A percentile compares a stretch with the other conserved stretches of the same genome.
Conservation (phyloP, 1,140 invertebrate species). For the Drosophila bifasciata region DNA sequence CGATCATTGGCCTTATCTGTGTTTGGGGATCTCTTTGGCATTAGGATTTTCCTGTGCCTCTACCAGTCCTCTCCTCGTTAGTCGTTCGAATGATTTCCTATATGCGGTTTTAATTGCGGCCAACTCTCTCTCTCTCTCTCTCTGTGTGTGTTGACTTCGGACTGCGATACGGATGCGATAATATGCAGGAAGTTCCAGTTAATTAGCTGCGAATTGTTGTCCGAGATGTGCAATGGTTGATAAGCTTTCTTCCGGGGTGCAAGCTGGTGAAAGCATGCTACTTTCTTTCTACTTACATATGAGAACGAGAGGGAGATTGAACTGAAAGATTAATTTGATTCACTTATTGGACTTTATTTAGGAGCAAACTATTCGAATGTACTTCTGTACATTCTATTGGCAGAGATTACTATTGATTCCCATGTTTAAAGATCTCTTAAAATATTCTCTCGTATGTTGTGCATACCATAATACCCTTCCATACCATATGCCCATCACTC, state of each 20-base stretch:
- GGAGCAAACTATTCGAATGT: no score
- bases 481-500: constrained; percentile 15
- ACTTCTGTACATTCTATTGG: no score
- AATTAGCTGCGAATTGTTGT: constrained; percentile 77
- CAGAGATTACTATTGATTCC: no score
- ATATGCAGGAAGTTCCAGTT: constrained; percentile 54
- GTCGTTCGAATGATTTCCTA: constrained; percentile 73
- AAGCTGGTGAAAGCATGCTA: constrained; percentile 30
- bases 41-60: constrained; percentile 20
- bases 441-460: constrained; percentile 11
- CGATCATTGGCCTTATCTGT: constrained; percentile 56
- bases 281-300: constrained; percentile 48
- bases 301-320: neutral
- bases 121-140: constrained; percentile 23
- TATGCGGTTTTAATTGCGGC: constrained; percentile 78
- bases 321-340: neutral
- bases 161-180: neutral
- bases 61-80: constrained; percentile 14
- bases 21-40: constrained; percentile 27
- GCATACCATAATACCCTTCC: neutral
- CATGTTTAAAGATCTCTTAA: no score
- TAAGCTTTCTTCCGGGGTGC: constrained; percentile 43
- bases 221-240: constrained; percentile 48
- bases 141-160: neutral
- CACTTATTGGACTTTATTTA: no score